Evolutionary conservation across 2,888 invertebrate species (phyloP).

Genomic region (Hemithea aestivaria): DNA sequence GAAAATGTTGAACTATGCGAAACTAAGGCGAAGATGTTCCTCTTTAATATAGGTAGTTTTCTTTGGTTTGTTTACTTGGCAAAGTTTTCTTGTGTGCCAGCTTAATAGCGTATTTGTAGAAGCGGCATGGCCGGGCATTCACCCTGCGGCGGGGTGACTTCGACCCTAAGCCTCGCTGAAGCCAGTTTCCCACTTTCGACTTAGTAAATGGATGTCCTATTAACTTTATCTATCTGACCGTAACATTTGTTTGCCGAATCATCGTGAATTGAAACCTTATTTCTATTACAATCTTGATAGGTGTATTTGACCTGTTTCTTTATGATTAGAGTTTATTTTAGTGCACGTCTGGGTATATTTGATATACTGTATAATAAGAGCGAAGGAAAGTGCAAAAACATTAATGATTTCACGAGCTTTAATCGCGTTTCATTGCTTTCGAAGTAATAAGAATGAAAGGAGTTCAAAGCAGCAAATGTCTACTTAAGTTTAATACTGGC

Average conservation of each 20-base stretch:
- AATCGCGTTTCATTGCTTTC: conserved; percentile 10
- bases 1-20: conserved; percentile 19
- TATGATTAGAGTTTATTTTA: not conserved
- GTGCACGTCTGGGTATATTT: not conserved
- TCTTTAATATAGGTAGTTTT: conserved; percentile 39
- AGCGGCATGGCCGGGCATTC: conserved; percentile 36
- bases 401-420: conserved; percentile 1
- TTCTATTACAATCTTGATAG: not conserved
- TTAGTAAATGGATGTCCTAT: conserved; percentile 39
- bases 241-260: conserved; percentile 17
- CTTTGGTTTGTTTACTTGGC: conserved; percentile 41
- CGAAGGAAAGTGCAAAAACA: conserved; percentile 1
- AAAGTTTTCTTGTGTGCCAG: conserved; percentile 48
- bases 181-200: conserved; percentile 38
- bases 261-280: conserved; percentile 8
- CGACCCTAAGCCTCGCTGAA: conserved; percentile 32
- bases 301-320: not conserved
- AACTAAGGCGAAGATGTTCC: conserved; percentile 13
- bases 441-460: conserved; percentile 12
- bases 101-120: conserved; percentile 47
- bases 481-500: conserved; percentile 19
- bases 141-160: conserved; percentile 37
- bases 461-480: conserved; percentile 11
- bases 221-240: conserved; percentile 36
- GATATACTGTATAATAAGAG: not conserved